Conservation (phyloP, 2,113 vertebrate species). For the Phaethon lepturus region DNA sequence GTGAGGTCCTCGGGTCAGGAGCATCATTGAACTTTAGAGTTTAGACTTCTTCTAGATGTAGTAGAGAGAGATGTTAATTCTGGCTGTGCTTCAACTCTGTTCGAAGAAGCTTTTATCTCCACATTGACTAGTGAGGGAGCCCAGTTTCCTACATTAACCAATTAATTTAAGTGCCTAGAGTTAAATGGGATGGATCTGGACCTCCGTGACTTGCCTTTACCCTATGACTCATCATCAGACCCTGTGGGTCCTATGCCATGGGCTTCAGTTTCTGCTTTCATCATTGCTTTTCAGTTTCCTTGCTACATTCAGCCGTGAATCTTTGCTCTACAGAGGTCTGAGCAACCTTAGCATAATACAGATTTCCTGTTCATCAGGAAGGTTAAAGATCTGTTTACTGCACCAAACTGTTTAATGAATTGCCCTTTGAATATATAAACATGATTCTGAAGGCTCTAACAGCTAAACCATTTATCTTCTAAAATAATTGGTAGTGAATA, state of each 20-base stretch:
- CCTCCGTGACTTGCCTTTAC: background rate
- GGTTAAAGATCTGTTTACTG: background rate
- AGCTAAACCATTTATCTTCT: background rate
- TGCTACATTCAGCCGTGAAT: background rate
- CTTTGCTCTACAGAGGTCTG: background rate
- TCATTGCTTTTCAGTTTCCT: background rate
- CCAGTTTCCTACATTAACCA: background rate
- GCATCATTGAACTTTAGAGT: background rate
- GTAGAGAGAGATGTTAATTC: background rate
- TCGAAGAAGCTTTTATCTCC: background rate
- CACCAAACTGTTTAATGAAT: background rate
- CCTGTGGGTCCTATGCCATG: background rate
- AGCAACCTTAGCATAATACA: background rate
- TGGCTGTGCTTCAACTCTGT: background rate
- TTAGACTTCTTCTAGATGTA: background rate
- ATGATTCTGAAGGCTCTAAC: background rate
- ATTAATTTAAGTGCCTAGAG: background rate
- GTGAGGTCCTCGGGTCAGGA: background rate
- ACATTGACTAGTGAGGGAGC: background rate
- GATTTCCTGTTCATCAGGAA: background rate
- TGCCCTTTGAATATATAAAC: background rate
- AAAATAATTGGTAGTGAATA: background rate
- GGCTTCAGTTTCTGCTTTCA: background rate
- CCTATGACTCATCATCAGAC: background rate
- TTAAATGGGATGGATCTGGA: background rate